A percentile compares a stretch with the other conserved stretches of the same genome.
Conservation (phyloP, 2,888 invertebrate genomes). For the Dynastes grantii region DNA sequence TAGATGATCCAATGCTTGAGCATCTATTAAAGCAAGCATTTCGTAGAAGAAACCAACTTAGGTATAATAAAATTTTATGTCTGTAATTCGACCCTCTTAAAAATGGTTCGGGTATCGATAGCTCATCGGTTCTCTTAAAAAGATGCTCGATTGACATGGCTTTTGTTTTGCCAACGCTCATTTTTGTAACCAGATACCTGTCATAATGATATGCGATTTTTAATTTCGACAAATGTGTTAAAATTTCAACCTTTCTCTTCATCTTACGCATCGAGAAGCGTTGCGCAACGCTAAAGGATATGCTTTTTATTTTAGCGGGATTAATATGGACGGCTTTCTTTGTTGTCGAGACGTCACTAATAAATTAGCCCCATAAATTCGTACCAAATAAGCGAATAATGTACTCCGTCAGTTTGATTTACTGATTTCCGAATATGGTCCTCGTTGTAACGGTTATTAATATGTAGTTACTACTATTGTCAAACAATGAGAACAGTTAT, state of each 20-base stretch:
- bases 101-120: slow-evolving; percentile 36
- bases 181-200: not conserved
- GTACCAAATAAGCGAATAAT: slow-evolving; percentile 19
- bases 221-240: slow-evolving; percentile 12
- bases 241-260: not conserved
- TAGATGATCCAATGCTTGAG: not conserved
- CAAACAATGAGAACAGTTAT: not conserved
- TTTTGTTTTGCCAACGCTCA: slow-evolving; percentile 17
- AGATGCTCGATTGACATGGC: slow-evolving; percentile 20
- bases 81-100: slow-evolving; percentile 30
- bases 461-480: not conserved
- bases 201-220: slow-evolving; percentile 26
- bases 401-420: slow-evolving; percentile 11
- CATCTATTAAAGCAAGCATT: slow-evolving; percentile 26
- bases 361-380: slow-evolving; percentile 16
- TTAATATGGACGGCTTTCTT: slow-evolving; percentile 22
- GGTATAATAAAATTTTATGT: slow-evolving; percentile 34
- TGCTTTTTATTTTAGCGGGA: not conserved
- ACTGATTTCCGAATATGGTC: slow-evolving; percentile 11
- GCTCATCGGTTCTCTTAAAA: not conserved
- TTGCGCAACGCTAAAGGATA: not conserved
- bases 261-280: not conserved
- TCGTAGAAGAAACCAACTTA: slow-evolving; percentile 20
- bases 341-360: slow-evolving; percentile 11
- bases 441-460: not conserved